Evolutionary conservation across 1,140 invertebrate genomes (phyloP).

Genomic region (Sarcophaga bullata): DNA sequence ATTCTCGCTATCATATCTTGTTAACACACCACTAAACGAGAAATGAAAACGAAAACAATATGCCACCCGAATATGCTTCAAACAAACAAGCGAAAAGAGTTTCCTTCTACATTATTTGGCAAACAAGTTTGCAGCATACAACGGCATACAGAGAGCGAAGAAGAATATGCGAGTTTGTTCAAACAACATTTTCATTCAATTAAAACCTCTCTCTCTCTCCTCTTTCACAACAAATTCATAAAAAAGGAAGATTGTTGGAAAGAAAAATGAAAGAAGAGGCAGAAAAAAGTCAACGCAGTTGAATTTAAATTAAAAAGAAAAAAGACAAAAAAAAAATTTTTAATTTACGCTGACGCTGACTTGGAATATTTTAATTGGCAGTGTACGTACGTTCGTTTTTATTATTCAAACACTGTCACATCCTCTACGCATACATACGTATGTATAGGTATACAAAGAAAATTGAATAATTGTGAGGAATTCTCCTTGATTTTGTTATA

Average conservation of each 20-base stretch:
- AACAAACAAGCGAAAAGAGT: conserved; percentile 4
- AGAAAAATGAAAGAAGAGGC: too few species aligned
- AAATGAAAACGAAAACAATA: too few species aligned
- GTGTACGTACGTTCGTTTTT: background rate
- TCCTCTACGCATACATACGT: too few species aligned
- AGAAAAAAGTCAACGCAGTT: too few species aligned
- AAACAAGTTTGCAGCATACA: background rate
- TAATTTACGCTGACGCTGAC: conserved; percentile 11
- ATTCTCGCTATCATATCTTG: conserved; percentile 18
- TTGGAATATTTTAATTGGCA: conserved; percentile 35
- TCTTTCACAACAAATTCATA: too few species aligned
- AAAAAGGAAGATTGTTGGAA: background rate
- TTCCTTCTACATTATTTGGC: background rate
- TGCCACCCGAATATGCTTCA: too few species aligned
- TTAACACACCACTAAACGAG: background rate
- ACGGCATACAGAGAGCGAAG: background rate
- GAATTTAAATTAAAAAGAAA: too few species aligned
- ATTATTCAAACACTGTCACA: too few species aligned
- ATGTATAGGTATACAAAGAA: too few species aligned
- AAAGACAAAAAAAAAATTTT: background rate
- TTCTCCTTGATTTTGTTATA: too few species aligned
- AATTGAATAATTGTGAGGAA: too few species aligned
- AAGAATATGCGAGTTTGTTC: background rate
- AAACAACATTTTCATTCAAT: conserved; percentile 32
- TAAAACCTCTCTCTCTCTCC: conserved; percentile 33